phyloP scores from a whole-genome alignment of 2,888 invertebrate species.

The Carterocephalus palaemon region DNA sequence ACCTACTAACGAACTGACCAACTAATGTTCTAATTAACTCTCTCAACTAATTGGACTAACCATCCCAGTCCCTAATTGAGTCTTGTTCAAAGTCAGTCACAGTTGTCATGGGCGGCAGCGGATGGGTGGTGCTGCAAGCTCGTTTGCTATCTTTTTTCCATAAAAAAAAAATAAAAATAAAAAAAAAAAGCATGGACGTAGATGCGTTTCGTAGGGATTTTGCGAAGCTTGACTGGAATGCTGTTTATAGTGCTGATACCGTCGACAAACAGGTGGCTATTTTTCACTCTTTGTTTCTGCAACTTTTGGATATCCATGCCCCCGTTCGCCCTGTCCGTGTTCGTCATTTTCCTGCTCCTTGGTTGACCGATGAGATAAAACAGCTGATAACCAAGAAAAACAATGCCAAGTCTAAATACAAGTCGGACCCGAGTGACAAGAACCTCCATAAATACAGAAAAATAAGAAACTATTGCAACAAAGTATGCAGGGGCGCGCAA shows the following conservation, averaged over 20 bases:
- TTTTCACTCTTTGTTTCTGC: conserved; percentile 18
- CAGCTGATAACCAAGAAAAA: conserved; percentile 18
- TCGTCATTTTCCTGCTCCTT: conserved; percentile 24
- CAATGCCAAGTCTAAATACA: conserved; percentile 16
- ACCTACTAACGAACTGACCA: too few species aligned
- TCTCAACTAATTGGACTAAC: too few species aligned
- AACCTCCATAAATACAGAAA: conserved; percentile 10
- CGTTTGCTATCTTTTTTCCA: too few species aligned
- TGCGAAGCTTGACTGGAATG: conserved; percentile 18
- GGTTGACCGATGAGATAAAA: conserved; percentile 24
- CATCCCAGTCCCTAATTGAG: too few species aligned
- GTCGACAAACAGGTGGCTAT: conserved; percentile 22
- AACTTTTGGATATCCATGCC: conserved; percentile 26
- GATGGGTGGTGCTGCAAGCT: too few species aligned
- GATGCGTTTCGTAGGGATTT: conserved; percentile 17
- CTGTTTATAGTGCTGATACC: background rate
- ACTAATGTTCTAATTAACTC: too few species aligned
- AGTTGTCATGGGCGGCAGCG: too few species aligned
- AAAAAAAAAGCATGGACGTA: too few species aligned
- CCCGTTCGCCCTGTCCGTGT: conserved; percentile 20
- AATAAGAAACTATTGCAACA: conserved; percentile 14
- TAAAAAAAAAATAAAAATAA: too few species aligned
- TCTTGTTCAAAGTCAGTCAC: too few species aligned
- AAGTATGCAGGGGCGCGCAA: conserved; percentile 13
- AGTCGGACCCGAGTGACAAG: conserved; percentile 4